Evolutionary conservation across 2,113 vertebrate species (phyloP).

Genomic region (Diadophis punctatus): DNA sequence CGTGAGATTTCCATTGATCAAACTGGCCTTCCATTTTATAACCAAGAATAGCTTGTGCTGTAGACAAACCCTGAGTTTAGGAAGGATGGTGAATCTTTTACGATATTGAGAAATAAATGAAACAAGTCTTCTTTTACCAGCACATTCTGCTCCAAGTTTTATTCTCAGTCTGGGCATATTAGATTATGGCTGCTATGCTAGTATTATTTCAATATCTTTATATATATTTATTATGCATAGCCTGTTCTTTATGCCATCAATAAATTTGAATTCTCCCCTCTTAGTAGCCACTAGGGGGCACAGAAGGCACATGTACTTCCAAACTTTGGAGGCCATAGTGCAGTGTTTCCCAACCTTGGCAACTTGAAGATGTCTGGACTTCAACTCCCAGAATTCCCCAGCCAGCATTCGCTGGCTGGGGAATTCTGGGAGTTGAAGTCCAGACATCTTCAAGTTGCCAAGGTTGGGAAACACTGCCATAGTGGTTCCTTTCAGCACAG

Average conservation of each 20-base stretch:
- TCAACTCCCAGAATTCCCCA: too few relatives aligned
- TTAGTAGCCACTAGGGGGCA: conserved; percentile 67
- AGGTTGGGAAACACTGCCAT: too few relatives aligned
- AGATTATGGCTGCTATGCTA: neutral
- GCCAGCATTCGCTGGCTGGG: too few relatives aligned
- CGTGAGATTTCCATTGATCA: neutral
- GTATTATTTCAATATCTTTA: neutral
- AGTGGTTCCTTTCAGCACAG: neutral
- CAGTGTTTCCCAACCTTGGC: too few relatives aligned
- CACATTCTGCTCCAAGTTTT: neutral
- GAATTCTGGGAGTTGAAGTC: too few relatives aligned
- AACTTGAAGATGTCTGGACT: too few relatives aligned
- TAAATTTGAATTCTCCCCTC: neutral
- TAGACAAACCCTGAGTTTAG: neutral
- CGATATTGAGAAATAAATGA: neutral
- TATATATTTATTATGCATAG: neutral
- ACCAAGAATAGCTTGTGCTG: neutral
- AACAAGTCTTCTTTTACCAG: neutral
- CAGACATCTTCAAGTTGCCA: too few relatives aligned
- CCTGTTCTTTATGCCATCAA: neutral
- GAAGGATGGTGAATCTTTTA: neutral
- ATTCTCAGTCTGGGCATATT: neutral
- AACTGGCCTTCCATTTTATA: neutral
- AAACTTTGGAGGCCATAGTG: neutral
- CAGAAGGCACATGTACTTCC: conserved; percentile 30